A percentile compares a stretch with the other conserved stretches of the same genome.
Conservation (phyloP, 1,140 invertebrate species). For the Diachasmimorpha longicaudata region DNA sequence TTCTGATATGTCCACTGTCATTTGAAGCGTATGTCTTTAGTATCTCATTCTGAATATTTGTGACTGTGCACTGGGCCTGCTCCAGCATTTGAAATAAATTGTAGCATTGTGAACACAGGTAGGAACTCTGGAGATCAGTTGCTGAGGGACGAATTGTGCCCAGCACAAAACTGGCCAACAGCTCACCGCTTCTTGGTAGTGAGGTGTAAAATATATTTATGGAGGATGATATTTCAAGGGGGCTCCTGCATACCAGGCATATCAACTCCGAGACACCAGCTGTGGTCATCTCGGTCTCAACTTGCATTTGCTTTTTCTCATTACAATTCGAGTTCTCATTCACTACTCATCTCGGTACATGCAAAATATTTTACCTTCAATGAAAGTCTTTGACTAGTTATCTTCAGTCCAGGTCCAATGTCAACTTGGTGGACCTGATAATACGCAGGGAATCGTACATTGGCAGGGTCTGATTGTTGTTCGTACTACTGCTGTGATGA, state of each 20-base stretch:
- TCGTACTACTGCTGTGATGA: too few species aligned
- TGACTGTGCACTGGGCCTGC: conserved; percentile 46
- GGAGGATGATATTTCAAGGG: conserved; percentile 34
- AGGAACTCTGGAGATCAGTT: conserved; percentile 35
- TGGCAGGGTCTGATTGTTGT: too few species aligned
- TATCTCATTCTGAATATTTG: conserved; percentile 47
- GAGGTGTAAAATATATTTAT: conserved; percentile 49
- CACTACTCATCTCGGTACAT: too few species aligned
- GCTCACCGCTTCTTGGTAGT: conserved; percentile 40
- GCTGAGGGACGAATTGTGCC: conserved; percentile 33
- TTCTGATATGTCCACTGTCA: neutral
- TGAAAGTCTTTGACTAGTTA: too few species aligned
- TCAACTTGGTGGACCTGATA: too few species aligned
- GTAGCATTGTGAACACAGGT: conserved; percentile 47
- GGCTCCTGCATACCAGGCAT: conserved; percentile 47
- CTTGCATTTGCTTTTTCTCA: too few species aligned
- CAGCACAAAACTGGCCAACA: conserved; percentile 41
- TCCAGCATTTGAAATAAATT: conserved; percentile 51
- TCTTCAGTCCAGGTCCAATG: too few species aligned
- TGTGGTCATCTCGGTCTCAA: conserved; percentile 1
- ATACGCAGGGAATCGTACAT: too few species aligned
- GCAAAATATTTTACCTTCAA: too few species aligned
- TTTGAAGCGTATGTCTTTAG: conserved; percentile 38
- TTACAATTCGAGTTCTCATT: too few species aligned
- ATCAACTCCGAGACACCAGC: conserved; percentile 25